These are phyloP conservation scores for Synanceia verrucosa DNA, from an alignment of 2,797 vertebrate species.

Conservation along the genomic window DNA sequence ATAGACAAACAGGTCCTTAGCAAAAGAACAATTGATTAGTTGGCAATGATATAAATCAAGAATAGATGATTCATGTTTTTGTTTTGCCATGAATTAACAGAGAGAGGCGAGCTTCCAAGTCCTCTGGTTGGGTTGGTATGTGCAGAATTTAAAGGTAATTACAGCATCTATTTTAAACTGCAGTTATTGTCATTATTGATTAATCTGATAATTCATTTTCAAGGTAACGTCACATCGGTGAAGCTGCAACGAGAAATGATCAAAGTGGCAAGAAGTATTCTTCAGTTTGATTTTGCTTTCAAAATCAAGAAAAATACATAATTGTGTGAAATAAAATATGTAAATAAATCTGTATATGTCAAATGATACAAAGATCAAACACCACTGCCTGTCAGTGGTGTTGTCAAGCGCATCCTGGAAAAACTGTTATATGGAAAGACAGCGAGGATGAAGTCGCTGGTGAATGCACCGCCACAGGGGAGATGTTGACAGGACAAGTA, in stretches of 20 bases:
- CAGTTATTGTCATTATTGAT: not conserved
- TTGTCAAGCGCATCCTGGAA: not conserved
- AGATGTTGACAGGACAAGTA: constrained; percentile 38
- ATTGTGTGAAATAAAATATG: not conserved
- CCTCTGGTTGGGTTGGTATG: not conserved
- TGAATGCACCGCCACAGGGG: constrained; percentile 10
- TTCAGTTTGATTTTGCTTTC: not conserved
- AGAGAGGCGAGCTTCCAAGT: not conserved
- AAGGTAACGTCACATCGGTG: not conserved
- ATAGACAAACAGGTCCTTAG: not conserved
- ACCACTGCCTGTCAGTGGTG: not conserved
- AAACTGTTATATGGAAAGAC: not conserved
- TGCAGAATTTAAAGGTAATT: not conserved
- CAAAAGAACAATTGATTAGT: constrained; percentile 9
- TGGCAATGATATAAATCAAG: not conserved
- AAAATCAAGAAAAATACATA: not conserved
- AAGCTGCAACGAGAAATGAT: not conserved
- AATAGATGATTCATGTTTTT: constrained; percentile 8
- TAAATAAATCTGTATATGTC: constrained; percentile 6
- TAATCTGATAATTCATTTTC: not conserved
- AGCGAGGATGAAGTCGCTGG: constrained; percentile 9
- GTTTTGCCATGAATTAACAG: not conserved
- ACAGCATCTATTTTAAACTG: not conserved
- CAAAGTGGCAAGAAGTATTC: too few relatives aligned
- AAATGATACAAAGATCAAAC: too few relatives aligned